phyloP scores from a whole-genome alignment of 2,888 invertebrate species.

The Agonopterix arenella region DNA sequence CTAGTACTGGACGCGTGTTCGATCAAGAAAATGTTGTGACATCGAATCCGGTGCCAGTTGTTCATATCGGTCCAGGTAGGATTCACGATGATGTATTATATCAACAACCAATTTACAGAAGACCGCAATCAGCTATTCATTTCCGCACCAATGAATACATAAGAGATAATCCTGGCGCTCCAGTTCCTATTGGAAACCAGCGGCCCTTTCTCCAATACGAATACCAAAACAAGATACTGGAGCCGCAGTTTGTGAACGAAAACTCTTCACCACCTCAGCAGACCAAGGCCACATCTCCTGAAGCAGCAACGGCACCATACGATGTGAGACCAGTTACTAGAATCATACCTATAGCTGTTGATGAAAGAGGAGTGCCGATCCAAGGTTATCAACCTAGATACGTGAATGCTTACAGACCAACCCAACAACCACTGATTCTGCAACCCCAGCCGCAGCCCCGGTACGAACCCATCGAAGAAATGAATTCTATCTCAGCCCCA shows the following conservation, averaged over 20 bases:
- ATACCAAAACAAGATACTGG: slow-evolving; percentile 64
- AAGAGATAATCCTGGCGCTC: slow-evolving; percentile 65
- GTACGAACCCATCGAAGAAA: slow-evolving; percentile 72
- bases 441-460: slow-evolving; percentile 42
- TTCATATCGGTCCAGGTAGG: slow-evolving; percentile 70
- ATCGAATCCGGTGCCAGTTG: slow-evolving; percentile 71
- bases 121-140: slow-evolving; percentile 50
- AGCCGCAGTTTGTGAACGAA: slow-evolving; percentile 60
- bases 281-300: slow-evolving; percentile 39
- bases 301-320: slow-evolving; percentile 50
- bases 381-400: slow-evolving; percentile 59
- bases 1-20: slow-evolving; percentile 71
- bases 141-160: slow-evolving; percentile 68
- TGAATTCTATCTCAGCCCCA: slow-evolving; percentile 80
- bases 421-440: slow-evolving; percentile 18
- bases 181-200: slow-evolving; percentile 70
- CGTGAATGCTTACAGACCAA: slow-evolving; percentile 49
- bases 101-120: slow-evolving; percentile 56
- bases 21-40: slow-evolving; percentile 68
- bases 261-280: slow-evolving; percentile 28
- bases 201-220: slow-evolving; percentile 69
- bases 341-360: slow-evolving; percentile 63
- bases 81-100: slow-evolving; percentile 53
- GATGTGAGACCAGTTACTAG: slow-evolving; percentile 56
- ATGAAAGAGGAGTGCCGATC: slow-evolving; percentile 62